Percentiles rank a stretch among this genome's conserved stretches.
phyloP scores from a whole-genome alignment of 2,888 invertebrate genomes.

The Polymixis lichenea region DNA sequence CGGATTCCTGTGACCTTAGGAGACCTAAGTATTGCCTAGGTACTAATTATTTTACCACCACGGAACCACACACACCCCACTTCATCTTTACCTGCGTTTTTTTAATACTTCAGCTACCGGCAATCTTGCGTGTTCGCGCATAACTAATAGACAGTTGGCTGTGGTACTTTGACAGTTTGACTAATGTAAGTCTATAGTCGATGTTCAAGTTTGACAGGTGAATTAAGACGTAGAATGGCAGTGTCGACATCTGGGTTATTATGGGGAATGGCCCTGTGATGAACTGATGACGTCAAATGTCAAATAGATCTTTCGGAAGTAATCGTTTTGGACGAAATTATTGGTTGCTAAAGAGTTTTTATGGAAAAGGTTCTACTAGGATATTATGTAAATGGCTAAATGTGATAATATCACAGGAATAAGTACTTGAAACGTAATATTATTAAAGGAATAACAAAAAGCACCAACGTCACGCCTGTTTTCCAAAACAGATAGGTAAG shows the following conservation, averaged over 20 bases:
- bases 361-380: not conserved
- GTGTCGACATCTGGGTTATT: conserved; percentile 75
- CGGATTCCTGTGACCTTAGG: too few relatives aligned
- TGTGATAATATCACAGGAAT: not conserved
- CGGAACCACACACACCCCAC: conserved; percentile 54
- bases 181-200: conserved; percentile 85
- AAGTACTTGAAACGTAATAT: not conserved
- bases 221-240: conserved; percentile 78
- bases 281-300: conserved; percentile 56
- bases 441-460: too few relatives aligned
- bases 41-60: not conserved
- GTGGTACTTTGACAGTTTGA: conserved; percentile 87
- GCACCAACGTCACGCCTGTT: not conserved
- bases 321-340: conserved; percentile 39
- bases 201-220: conserved; percentile 78
- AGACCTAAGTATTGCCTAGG: not conserved
- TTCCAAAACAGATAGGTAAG: not conserved
- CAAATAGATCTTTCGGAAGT: conserved; percentile 53
- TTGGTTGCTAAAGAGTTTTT: conserved; percentile 12
- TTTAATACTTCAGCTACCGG: conserved; percentile 77
- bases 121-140: conserved; percentile 75
- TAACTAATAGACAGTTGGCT: conserved; percentile 86
- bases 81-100: conserved; percentile 62
- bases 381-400: not conserved
- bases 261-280: conserved; percentile 62